Conservation (phyloP, 2,797 vertebrate genomes). For the Pachyuromys duprasi region DNA sequence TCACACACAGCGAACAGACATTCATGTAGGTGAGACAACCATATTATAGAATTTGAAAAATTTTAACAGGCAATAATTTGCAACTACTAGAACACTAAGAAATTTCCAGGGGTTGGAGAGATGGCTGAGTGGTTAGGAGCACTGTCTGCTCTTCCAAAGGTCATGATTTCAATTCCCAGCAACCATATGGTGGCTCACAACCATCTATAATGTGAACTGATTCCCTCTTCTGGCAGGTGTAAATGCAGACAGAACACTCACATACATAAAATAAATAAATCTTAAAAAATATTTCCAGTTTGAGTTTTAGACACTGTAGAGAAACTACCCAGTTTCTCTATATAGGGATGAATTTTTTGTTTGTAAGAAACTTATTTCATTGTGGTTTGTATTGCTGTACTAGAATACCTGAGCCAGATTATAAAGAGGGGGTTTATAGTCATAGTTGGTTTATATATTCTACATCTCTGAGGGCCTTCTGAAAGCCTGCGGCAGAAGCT, state of each 20-base stretch:
- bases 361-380: constrained; percentile 56
- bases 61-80: constrained; percentile 42
- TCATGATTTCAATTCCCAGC: no score
- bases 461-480: background rate
- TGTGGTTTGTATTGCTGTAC: constrained; percentile 44
- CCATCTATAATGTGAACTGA: no score
- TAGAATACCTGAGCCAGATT: background rate
- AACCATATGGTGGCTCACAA: no score
- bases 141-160: no score
- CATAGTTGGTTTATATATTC: background rate
- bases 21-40: background rate
- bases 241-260: no score
- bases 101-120: no score
- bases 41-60: background rate
- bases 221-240: no score
- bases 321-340: constrained; percentile 39
- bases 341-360: background rate
- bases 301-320: constrained; percentile 67
- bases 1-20: background rate
- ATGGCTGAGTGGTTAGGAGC: no score
- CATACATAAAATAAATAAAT: no score
- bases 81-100: constrained; percentile 29
- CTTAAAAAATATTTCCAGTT: no score
- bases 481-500: background rate
- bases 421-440: background rate